Conservation (phyloP, 2,888 invertebrate species). For the Penaeus monodon region DNA sequence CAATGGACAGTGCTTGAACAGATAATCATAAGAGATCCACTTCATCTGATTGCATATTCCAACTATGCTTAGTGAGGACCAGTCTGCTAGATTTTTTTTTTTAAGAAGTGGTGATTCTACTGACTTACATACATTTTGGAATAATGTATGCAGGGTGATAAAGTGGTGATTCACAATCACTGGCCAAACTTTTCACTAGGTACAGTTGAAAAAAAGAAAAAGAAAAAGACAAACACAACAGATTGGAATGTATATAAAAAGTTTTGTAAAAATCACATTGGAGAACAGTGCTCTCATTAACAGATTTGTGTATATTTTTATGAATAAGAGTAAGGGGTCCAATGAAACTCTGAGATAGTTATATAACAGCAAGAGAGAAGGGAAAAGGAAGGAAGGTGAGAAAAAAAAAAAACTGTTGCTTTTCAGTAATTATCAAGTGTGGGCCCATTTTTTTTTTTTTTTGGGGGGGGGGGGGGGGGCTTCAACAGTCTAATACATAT, state of each 20-base stretch:
- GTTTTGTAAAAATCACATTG: constrained; percentile 34
- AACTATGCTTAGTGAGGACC: constrained; percentile 6
- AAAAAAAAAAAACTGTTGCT: no score
- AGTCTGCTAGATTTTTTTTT: background rate
- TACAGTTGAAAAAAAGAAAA: constrained; percentile 17
- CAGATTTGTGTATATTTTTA: constrained; percentile 14
- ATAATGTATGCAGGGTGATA: background rate
- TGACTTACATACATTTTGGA: background rate
- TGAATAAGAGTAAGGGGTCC: constrained; percentile 15
- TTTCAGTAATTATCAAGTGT: no score
- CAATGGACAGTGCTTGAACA: constrained; percentile 12
- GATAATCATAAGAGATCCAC: background rate
- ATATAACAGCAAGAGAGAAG: no score
- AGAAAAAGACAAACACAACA: constrained; percentile 4
- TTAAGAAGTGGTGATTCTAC: background rate
- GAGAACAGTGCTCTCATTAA: constrained; percentile 22
- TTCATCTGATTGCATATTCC: constrained; percentile 8
- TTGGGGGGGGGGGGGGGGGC: no score
- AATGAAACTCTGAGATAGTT: background rate
- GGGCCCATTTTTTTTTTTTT: no score
- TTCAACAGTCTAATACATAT: background rate
- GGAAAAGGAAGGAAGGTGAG: no score
- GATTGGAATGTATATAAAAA: constrained; percentile 40
- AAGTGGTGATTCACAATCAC: no score
- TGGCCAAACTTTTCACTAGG: constrained; percentile 24